Base-by-base conservation (phyloP, 2,888 invertebrate genomes). In the Agriotes lineatus region DNA sequence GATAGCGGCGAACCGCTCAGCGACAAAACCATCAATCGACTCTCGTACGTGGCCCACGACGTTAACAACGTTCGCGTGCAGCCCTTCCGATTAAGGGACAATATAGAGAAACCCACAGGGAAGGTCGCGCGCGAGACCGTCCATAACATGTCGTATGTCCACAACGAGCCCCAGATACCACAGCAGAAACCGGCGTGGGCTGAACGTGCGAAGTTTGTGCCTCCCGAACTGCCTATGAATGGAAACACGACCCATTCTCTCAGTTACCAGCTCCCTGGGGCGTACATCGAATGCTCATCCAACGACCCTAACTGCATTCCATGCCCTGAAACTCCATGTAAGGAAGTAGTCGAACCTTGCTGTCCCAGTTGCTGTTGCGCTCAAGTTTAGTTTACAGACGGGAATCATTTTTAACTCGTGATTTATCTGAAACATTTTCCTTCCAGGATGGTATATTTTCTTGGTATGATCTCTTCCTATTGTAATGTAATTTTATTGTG, bases 181-280 rank as follows among this genome's bases (percentile, higher is more conserved):
- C 82, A 44, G 1, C 19, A 19, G 14, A 33, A 50, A 1, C 61
- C 50, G 7, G 69, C 72, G 0, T 70, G 72, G 52, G 58, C 22
- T 5, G 42, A 18, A 16, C 22, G 10, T 14, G 9, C 0, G 6
- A 6, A 7, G 20, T 65, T 65, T 10, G 2, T 0, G 0, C n/a
- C n/a, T n/a, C 63, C 70, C 0, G 18, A 18, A 10, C 2, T 30
- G 0, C 37, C 20, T 9, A 81, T 89, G 52, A 88, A 88, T 57
- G 84, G 85, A 48, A 85, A 86, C 0, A 89, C 89, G 0, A 80
- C 88, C 0, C 88, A 89, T 78, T 82, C 83, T 30, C 82, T 86
- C 0, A 88, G 88, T 68, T 88, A 85, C 83, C 77, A 86, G 68
- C 85, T 86, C 1, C 87, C 87, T 2, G 87, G 87, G 4, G 18